Evolutionary conservation across 2,797 vertebrate species (phyloP), one percentile per base, ranked within the genome.

Genomic region (Hemibagrus guttatus): DNA sequence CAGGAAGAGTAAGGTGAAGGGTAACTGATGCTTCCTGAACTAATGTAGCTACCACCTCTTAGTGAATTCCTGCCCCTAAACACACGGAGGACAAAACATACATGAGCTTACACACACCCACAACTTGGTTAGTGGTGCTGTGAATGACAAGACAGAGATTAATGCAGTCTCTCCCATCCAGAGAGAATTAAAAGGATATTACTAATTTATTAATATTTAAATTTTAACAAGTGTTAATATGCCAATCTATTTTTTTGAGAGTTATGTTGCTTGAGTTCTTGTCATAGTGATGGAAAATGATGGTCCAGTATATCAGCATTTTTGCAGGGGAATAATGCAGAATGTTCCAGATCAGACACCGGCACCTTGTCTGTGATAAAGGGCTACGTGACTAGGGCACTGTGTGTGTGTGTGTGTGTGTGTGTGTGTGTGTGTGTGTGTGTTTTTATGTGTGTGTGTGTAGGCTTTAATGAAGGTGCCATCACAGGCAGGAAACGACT

Each of bases 381-480:
- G 46, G 49, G 61, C 81, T 52, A 28, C 35, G 81, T 54, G 17
- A 31, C 63, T 68, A 17, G 80, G 46, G 28, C 52, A 42, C 14
- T 71, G 52, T 84, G 82, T 83, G 63, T 81, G 79, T 80, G 74
- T 78, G 71, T 76, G 49, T 76, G 76, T 58, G 31, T 80, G 76
- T 68, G 39, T 83, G 64, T 31, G 39, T 71, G 66, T 39, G 78
- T 63, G 76, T 63, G 79, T 83, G 85, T 81, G 78, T 81, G 66
- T 72, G 66, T 63, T 64, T 46, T 49, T 71, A 54, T 81, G 74
- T 78, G 71, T 76, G 49, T 76, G 83, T 84, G 46, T 83, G 58
- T 54, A 11, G 39, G 28, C 68, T 71, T 79, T 86, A 86, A 69
- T 87, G 87, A 80, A 75, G 76, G 83, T 85, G 84, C 84, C 78